phyloP scores from a whole-genome alignment of 2,888 invertebrate genomes.

The Disparrhopalites patrizii region DNA sequence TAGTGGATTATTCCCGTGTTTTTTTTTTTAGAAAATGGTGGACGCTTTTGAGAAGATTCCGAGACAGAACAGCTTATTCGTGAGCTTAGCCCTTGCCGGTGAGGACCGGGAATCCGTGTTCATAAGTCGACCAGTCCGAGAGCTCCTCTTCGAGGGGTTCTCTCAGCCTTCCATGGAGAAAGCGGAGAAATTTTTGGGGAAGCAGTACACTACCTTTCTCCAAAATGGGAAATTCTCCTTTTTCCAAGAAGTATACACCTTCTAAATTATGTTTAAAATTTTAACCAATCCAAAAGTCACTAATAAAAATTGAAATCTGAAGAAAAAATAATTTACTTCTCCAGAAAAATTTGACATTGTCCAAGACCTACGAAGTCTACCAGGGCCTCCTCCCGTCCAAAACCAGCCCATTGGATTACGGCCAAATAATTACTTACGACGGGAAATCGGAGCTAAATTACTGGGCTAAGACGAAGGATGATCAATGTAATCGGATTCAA shows the following conservation, averaged over 20 bases:
- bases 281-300: neutral
- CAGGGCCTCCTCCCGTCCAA: neutral
- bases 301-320: neutral
- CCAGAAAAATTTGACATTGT: slow-evolving; percentile 3
- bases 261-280: no score
- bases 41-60: neutral
- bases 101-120: neutral
- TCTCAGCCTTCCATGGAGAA: slow-evolving; percentile 13
- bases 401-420: neutral
- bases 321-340: neutral
- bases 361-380: slow-evolving; percentile 1
- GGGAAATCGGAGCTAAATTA: neutral
- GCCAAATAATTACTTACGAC: slow-evolving; percentile 8
- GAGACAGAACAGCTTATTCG: neutral
- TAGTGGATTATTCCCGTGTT: no score
- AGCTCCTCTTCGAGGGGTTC: slow-evolving; percentile 17
- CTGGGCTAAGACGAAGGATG: slow-evolving; percentile 1
- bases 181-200: neutral
- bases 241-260: no score
- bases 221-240: slow-evolving; percentile 5
- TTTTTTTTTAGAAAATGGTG: slow-evolving; percentile 7
- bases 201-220: neutral
- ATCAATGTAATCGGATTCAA: slow-evolving; percentile 12
- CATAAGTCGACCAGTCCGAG: slow-evolving; percentile 6
- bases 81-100: neutral